phyloP scores from a whole-genome alignment of 2,888 invertebrate species.

The Strigamia transsilvanica region DNA sequence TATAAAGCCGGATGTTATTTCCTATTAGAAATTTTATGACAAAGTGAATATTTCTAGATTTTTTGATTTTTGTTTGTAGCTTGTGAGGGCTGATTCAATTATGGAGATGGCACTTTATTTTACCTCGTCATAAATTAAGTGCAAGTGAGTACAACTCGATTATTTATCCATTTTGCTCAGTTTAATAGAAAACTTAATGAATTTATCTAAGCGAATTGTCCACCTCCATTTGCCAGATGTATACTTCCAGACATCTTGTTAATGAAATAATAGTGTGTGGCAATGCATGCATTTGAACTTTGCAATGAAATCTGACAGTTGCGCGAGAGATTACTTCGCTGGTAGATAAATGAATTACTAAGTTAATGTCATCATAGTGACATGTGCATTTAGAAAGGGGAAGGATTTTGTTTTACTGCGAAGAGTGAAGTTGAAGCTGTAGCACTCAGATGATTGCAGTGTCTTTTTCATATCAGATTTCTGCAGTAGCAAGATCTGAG shows the following conservation, averaged over 20 bases:
- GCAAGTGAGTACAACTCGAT: background rate
- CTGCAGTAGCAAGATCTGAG: background rate
- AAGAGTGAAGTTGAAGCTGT: background rate
- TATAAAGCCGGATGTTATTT: no score
- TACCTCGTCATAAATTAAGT: background rate
- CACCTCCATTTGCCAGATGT: background rate
- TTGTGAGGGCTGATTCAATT: background rate
- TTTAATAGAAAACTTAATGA: background rate
- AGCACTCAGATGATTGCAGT: slow-evolving; percentile 8
- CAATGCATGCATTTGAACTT: background rate
- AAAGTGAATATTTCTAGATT: no score
- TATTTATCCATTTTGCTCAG: background rate
- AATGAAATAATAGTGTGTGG: background rate
- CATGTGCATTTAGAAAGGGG: background rate
- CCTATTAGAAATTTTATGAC: no score
- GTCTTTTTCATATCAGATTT: slow-evolving; percentile 6
- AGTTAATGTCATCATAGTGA: background rate
- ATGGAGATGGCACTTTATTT: background rate
- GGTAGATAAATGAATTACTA: background rate
- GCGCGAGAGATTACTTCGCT: background rate
- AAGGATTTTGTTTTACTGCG: slow-evolving; percentile 2
- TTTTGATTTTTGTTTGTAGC: no score
- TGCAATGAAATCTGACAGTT: background rate
- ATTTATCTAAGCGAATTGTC: background rate
- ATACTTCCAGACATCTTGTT: background rate